Percentiles rank a stretch among this genome's conserved stretches.
Conservation (phyloP, 2,888 invertebrate species). For the Criorhina ranunculi region DNA sequence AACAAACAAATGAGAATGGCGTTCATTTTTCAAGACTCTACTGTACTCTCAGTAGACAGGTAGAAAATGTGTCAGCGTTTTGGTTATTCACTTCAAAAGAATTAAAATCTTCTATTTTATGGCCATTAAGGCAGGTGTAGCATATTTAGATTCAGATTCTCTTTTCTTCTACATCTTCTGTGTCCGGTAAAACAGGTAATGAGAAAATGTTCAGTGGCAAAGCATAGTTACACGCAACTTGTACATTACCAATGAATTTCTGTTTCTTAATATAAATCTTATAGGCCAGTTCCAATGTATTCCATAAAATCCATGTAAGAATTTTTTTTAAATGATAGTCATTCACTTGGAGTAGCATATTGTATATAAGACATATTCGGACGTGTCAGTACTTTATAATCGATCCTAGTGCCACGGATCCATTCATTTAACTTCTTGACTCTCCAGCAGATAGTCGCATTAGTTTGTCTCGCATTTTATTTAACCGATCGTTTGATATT, state of each 20-base stretch:
- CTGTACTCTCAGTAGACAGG: conserved; percentile 22
- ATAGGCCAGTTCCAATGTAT: background rate
- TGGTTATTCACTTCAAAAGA: conserved; percentile 14
- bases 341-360: background rate
- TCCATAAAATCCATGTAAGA: background rate
- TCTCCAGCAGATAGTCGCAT: background rate
- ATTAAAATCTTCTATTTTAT: conserved; percentile 9
- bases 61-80: conserved; percentile 19
- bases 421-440: conserved; percentile 32
- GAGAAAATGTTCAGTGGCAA: background rate
- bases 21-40: conserved; percentile 9
- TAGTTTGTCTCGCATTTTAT: background rate
- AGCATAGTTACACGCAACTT: background rate
- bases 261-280: background rate
- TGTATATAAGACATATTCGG: conserved; percentile 16
- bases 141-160: background rate
- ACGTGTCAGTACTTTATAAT: conserved; percentile 30
- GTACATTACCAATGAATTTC: background rate
- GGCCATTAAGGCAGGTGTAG: conserved; percentile 15
- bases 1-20: background rate
- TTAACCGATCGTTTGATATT: background rate
- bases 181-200: background rate
- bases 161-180: background rate
- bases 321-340: background rate
- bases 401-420: conserved; percentile 2